These are phyloP conservation scores for Alethe diademata DNA, from an alignment of 2,113 vertebrate genomes.

Conservation along the genomic window DNA sequence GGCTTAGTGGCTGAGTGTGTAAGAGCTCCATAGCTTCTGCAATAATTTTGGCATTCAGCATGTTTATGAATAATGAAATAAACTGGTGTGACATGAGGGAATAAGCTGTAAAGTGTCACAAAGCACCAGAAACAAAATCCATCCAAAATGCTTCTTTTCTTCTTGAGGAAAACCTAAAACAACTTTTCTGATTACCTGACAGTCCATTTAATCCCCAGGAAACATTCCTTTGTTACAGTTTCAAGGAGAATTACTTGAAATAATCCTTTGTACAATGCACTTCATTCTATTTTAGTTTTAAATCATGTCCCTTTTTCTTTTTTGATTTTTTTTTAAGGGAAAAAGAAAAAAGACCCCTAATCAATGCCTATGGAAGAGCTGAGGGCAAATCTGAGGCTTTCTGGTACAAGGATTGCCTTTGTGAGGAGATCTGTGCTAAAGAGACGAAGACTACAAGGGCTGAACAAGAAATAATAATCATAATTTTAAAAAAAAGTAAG, in stretches of 20 bases:
- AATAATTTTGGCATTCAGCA: conserved; percentile 67
- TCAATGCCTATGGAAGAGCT: conserved; percentile 76
- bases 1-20: conserved; percentile 60
- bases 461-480: conserved; percentile 56
- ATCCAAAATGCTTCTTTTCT: conserved; percentile 79
- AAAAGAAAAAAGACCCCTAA: conserved; percentile 66
- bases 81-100: conserved; percentile 74
- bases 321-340: conserved; percentile 63
- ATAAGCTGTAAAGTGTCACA: conserved; percentile 80
- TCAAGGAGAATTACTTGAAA: conserved; percentile 87
- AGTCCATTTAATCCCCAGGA: conserved; percentile 86
- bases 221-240: conserved; percentile 84
- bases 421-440: conserved; percentile 64
- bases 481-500: neutral
- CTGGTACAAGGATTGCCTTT: conserved; percentile 71
- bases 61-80: conserved; percentile 79
- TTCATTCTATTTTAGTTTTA: conserved; percentile 83
- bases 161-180: conserved; percentile 78
- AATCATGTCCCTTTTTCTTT: conserved; percentile 78
- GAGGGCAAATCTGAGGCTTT: conserved; percentile 69
- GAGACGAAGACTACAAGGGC: conserved; percentile 49
- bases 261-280: conserved; percentile 82
- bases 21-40: conserved; percentile 54
- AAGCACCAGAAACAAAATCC: conserved; percentile 78
- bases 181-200: conserved; percentile 86